phyloP scores from a whole-genome alignment of 2,113 vertebrate genomes.

The Noctilio leporinus region DNA sequence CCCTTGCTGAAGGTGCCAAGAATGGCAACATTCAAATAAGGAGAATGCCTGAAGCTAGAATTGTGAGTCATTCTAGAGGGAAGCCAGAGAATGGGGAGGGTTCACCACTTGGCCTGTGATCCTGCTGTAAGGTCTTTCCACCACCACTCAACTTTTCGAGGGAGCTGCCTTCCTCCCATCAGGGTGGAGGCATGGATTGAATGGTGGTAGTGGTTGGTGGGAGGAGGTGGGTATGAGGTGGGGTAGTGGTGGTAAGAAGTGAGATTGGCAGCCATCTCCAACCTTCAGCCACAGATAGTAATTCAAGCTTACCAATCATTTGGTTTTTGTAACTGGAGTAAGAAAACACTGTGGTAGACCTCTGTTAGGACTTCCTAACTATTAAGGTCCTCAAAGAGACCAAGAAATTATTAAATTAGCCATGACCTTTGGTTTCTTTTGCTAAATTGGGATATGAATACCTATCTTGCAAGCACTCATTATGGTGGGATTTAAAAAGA shows the following conservation, averaged over 20 bases:
- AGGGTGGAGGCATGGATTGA: background rate
- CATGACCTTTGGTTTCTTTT: background rate
- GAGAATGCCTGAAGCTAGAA: background rate
- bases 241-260: background rate
- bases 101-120: background rate
- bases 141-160: background rate
- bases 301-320: background rate
- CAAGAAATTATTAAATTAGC: background rate
- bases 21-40: background rate
- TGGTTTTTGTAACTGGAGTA: background rate
- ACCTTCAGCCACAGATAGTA: background rate
- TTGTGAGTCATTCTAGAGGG: background rate
- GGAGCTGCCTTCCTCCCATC: background rate
- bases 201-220: background rate
- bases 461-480: background rate
- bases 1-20: background rate
- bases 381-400: background rate
- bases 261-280: background rate
- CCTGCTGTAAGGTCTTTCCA: background rate
- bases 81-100: accelerated
- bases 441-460: background rate
- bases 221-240: background rate
- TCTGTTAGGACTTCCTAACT: background rate
- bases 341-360: background rate
- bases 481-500: background rate